Conservation (phyloP, 2,888 invertebrate species). For the Diogma glabrata region DNA sequence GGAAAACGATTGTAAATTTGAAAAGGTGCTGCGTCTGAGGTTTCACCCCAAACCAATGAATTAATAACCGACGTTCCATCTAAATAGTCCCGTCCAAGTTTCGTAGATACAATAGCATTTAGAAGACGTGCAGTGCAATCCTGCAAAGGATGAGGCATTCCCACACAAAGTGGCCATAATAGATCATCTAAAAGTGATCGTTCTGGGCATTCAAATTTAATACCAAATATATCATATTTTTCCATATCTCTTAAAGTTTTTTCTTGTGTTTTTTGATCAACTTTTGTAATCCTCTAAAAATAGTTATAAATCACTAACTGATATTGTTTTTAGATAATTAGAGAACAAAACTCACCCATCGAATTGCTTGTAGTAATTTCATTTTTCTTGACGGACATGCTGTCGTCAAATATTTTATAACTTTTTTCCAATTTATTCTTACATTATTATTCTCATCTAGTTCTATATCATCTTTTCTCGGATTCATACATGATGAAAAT, state of each 20-base stretch:
- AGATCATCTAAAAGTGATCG: slow-evolving; percentile 8
- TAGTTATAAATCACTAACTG: neutral
- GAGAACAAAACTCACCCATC: slow-evolving; percentile 1
- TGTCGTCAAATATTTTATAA: slow-evolving; percentile 1
- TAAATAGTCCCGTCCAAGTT: slow-evolving; percentile 6
- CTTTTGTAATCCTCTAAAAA: slow-evolving; percentile 6
- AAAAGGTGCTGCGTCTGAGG: neutral
- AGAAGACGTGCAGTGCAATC: slow-evolving; percentile 10
- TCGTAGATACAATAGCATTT: slow-evolving; percentile 7
- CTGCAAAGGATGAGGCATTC: slow-evolving; percentile 6
- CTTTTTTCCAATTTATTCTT: slow-evolving; percentile 8
- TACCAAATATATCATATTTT: slow-evolving; percentile 11
- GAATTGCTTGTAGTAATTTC: slow-evolving; percentile 9
- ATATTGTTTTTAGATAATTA: neutral
- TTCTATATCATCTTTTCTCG: neutral
- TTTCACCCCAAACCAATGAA: slow-evolving; percentile 5
- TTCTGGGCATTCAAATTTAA: neutral
- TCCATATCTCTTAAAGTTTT: neutral
- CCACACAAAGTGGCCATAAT: slow-evolving; percentile 9
- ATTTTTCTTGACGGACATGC: slow-evolving; percentile 10
- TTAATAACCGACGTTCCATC: neutral
- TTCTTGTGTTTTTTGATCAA: neutral
- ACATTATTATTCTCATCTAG: slow-evolving; percentile 5
- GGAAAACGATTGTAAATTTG: neutral
- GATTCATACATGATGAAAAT: too few relatives aligned